A percentile compares a stretch with the other conserved stretches of the same genome.
Evolutionary conservation across 2,113 vertebrate species (phyloP).

Genomic region (Festucalex cinctus): DNA sequence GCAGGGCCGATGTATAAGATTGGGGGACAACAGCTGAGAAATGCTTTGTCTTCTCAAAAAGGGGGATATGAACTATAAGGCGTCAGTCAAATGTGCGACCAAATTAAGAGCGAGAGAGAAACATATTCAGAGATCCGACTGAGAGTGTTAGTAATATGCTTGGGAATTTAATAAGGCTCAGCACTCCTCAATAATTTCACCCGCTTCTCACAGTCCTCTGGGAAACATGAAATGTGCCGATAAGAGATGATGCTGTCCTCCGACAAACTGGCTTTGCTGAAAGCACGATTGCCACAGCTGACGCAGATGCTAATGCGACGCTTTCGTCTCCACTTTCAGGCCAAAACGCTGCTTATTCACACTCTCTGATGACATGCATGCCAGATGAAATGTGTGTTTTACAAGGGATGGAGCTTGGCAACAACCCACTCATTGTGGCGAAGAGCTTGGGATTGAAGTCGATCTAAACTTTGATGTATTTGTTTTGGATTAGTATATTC

Average conservation of each 20-base stretch:
- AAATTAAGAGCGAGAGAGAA: constrained; percentile 60
- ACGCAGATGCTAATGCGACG: constrained; percentile 53
- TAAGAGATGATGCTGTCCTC: constrained; percentile 68
- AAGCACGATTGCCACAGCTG: constrained; percentile 43
- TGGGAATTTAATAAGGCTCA: constrained; percentile 79
- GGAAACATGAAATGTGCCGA: constrained; percentile 71
- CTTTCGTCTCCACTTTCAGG: constrained; percentile 57
- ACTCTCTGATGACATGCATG: constrained; percentile 5
- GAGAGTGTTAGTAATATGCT: constrained; percentile 69
- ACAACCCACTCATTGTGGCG: neutral
- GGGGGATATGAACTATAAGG: constrained; percentile 1
- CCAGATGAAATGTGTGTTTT: neutral
- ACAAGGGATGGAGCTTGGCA: neutral
- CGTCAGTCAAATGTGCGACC: constrained; percentile 37
- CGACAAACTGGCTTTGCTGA: constrained; percentile 62
- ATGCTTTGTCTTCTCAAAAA: constrained; percentile 51
- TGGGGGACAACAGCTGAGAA: constrained; percentile 47
- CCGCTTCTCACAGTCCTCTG: constrained; percentile 69
- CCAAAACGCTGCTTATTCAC: constrained; percentile 36
- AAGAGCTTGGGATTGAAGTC: neutral
- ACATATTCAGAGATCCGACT: constrained; percentile 46
- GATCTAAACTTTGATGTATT: neutral
- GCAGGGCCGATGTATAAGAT: constrained; percentile 6
- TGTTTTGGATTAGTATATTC: neutral
- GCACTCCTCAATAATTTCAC: constrained; percentile 72